Evolutionary conservation across 2,113 vertebrate species (phyloP), one percentile per base, ranked within the genome.

Genomic region (Pica pica): DNA sequence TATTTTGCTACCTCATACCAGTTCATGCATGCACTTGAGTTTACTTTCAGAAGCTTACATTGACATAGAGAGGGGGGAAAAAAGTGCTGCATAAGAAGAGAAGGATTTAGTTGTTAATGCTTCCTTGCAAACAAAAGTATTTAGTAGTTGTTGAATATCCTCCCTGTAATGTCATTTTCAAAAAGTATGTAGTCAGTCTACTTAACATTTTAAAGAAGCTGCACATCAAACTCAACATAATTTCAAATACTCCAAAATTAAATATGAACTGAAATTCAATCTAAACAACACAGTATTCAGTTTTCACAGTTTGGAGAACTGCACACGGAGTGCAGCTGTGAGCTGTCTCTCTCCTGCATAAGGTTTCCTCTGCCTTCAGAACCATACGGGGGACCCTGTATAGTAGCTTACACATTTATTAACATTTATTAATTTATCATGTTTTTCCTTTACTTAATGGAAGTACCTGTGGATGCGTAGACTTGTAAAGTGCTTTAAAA

Each of bases 401-500:
- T 28, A 57, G 33, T 59, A 92, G 44, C 47, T 90, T 92, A 77
- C 10, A 44, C 1, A 16, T 74, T 77, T 80, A 35, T 88, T 70
- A 74, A 71, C 39, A 46, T 49, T 46, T 78, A 75, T 68, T 55
- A 3, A 68, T 73, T 79, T 60, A 56, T 52, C 13, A 15, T 42
- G 14, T 55, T 90, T 88, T 86, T 79, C 33, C 23, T 79, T 93
- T 70, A 85, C 57, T 65, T 76, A 65, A 52, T 24, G 30, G 47
- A 89, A 87, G 84, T 90, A 53, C 57, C 64, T 92, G 68, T 68
- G 70, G 68, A 79, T 73, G 78, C 30, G 31, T 24, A 84, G 68
- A 89, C 65, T 74, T 69, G 67, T 95, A 92, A 97, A 97, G 94
- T 97, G 97, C 94, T 96, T 94, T 42, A 97, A 96, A 96, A 83